Conservation (phyloP, 2,888 invertebrate species). For the Limnephilus auricula region DNA sequence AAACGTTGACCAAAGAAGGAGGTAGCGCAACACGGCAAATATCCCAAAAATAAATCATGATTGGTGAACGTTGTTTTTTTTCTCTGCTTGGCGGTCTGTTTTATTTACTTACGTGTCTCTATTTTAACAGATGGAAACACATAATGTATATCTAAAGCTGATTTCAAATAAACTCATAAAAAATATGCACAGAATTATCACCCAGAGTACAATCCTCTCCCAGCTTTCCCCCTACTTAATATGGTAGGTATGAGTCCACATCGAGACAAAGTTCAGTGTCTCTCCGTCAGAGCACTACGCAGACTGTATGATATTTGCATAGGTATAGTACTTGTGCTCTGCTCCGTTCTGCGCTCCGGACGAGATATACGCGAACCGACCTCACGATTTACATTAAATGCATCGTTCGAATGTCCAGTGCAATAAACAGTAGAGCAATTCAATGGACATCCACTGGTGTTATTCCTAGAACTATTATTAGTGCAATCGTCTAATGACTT, state of each 20-base stretch:
- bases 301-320: conserved; percentile 54
- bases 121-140: too few relatives aligned
- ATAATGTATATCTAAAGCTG: too few relatives aligned
- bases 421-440: neutral
- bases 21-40: too few relatives aligned
- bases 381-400: conserved; percentile 52
- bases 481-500: too few relatives aligned
- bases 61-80: too few relatives aligned
- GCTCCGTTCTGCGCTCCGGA: neutral
- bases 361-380: conserved; percentile 42
- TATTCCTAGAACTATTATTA: neutral
- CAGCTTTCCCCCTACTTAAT: neutral
- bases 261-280: conserved; percentile 57
- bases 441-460: neutral
- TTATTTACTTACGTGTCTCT: too few relatives aligned
- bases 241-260: conserved; percentile 26
- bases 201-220: neutral
- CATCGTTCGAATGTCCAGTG: conserved; percentile 23
- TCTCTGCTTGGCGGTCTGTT: too few relatives aligned
- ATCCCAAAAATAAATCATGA: too few relatives aligned
- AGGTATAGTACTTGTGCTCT: neutral
- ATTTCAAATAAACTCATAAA: neutral
- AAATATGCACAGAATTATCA: neutral
- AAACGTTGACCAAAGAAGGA: too few relatives aligned
- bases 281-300: conserved; percentile 49